phyloP scores from a whole-genome alignment of 2,888 invertebrate species.

The Beris morrisii region DNA sequence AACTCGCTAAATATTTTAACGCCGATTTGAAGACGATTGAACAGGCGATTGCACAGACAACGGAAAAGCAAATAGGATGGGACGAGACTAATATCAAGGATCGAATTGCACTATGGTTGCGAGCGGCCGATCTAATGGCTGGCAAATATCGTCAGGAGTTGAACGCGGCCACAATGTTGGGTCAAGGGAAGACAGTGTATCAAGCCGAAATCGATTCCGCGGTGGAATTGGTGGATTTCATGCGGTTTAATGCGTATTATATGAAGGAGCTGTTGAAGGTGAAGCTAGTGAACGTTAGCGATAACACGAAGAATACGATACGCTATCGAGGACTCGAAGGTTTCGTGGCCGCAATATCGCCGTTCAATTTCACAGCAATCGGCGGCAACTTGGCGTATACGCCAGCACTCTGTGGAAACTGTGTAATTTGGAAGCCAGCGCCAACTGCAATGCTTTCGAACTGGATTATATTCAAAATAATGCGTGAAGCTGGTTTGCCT shows the following conservation, averaged over 20 bases:
- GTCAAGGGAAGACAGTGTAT: conserved; percentile 88
- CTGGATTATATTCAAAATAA: conserved; percentile 87
- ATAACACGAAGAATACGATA: conserved; percentile 75
- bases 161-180: conserved; percentile 95
- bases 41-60: conserved; percentile 77
- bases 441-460: conserved; percentile 95
- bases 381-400: conserved; percentile 92
- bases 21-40: conserved; percentile 79
- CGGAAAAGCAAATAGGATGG: conserved; percentile 80
- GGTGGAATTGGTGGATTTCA: conserved; percentile 92
- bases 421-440: conserved; percentile 96
- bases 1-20: conserved; percentile 87
- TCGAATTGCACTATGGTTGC: conserved; percentile 77
- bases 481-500: conserved; percentile 93
- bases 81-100: conserved; percentile 77
- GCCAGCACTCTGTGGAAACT: conserved; percentile 88
- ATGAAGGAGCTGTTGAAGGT: conserved; percentile 81
- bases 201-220: conserved; percentile 98
- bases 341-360: conserved; percentile 94
- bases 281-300: conserved; percentile 81
- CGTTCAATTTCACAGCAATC: conserved; percentile 99
- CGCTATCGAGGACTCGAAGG: conserved; percentile 90
- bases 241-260: conserved; percentile 77
- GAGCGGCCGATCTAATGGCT: conserved; percentile 87
- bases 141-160: conserved; percentile 81